Percentiles rank a stretch among this genome's conserved stretches.
Conservation (phyloP, 2,797 vertebrate genomes). For the Iguana delicatissima region DNA sequence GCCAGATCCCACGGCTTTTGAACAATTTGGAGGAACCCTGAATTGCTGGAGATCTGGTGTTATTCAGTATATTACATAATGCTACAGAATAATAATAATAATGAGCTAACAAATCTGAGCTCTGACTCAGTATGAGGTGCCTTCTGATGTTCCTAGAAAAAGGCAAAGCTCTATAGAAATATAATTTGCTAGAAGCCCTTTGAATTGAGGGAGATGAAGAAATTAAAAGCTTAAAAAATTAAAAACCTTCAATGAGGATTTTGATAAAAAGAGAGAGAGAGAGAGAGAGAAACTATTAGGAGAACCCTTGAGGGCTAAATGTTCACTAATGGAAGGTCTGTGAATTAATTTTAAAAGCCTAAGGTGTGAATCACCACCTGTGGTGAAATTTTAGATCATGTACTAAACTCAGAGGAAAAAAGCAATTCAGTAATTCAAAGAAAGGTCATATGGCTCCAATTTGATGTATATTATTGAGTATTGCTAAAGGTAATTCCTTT, state of each 20-base stretch:
- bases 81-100: neutral
- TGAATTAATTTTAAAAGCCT: neutral
- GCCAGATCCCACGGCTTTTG: no score
- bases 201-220: neutral
- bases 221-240: neutral
- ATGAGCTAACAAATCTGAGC: neutral
- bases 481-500: neutral
- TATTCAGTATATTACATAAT: no score
- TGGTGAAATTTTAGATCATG: neutral
- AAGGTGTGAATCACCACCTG: neutral
- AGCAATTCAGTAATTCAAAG: neutral
- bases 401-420: neutral
- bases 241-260: neutral
- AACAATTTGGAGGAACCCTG: no score
- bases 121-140: neutral
- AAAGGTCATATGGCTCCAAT: neutral
- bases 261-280: neutral
- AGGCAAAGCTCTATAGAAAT: neutral
- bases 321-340: neutral
- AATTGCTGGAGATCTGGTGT: no score
- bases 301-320: neutral
- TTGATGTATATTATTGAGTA: neutral
- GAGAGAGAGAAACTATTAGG: neutral
- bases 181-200: neutral
- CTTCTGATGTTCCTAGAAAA: neutral